These are phyloP conservation scores for Lasioglossum lativentre DNA, from an alignment of 2,888 invertebrate species.

Conservation along the genomic window DNA sequence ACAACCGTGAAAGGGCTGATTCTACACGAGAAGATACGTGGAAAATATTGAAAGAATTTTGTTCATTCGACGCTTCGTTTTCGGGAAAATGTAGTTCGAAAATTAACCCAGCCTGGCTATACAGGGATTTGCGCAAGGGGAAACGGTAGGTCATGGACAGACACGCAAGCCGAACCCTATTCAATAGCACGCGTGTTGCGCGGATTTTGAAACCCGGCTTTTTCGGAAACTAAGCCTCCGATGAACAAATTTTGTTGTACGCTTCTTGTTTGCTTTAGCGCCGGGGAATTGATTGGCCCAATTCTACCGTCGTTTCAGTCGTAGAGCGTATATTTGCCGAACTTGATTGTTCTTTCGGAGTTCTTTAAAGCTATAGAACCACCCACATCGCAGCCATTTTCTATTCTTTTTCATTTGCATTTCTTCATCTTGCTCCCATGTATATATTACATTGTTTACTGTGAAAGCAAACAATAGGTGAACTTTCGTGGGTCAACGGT, in stretches of 20 bases:
- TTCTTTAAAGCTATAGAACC: background rate
- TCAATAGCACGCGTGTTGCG: background rate
- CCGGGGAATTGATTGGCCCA: background rate
- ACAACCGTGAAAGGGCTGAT: too few relatives aligned
- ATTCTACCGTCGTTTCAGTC: background rate
- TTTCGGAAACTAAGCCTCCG: background rate
- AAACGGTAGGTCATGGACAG: background rate
- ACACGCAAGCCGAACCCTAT: background rate
- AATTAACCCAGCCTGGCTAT: background rate
- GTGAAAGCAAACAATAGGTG: background rate
- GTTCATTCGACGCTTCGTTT: background rate
- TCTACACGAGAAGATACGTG: background rate
- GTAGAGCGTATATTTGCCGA: background rate
- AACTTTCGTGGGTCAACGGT: background rate
- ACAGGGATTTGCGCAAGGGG: background rate
- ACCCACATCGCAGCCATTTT: background rate
- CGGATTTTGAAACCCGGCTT: background rate
- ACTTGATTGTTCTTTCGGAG: background rate
- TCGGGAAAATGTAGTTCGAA: background rate
- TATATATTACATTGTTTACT: background rate
- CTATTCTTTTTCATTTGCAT: background rate
- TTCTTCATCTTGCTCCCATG: background rate
- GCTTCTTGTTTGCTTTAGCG: background rate
- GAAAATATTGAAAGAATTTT: background rate
- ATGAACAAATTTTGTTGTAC: background rate